Percentiles rank a stretch among this genome's conserved stretches.
Conservation (phyloP, 2,113 vertebrate genomes). For the Hyaena hyaena region DNA sequence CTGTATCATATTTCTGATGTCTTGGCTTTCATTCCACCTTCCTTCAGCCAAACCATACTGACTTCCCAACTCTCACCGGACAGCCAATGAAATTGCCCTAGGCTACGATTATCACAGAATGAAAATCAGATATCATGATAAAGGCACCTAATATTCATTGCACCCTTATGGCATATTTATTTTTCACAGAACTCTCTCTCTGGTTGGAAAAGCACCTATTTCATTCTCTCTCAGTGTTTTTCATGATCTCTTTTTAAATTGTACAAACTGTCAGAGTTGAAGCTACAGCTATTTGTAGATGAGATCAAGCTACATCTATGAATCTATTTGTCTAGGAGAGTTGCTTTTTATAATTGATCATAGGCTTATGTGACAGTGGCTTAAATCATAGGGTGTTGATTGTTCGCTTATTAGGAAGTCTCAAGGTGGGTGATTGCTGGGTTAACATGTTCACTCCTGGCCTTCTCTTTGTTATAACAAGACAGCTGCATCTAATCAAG, state of each 20-base stretch:
- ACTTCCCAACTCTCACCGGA: neutral
- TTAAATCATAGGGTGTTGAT: neutral
- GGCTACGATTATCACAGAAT: constrained; percentile 32
- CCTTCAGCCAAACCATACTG: neutral
- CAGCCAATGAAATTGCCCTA: neutral
- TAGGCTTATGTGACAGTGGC: neutral
- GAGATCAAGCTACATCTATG: neutral
- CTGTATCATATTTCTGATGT: neutral
- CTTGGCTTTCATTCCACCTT: constrained; percentile 7
- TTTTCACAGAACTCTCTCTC: neutral
- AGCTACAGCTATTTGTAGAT: neutral
- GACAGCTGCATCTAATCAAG: neutral
- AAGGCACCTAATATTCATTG: neutral
- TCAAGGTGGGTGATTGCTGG: neutral
- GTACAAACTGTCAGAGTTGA: neutral
- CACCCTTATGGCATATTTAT: neutral
- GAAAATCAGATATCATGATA: constrained; percentile 15
- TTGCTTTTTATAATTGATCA: neutral
- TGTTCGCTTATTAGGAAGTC: neutral
- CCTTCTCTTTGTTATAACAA: neutral
- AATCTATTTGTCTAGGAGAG: neutral
- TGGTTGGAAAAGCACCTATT: neutral
- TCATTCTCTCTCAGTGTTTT: neutral
- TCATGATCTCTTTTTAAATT: neutral
- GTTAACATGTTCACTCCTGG: neutral